Evolutionary conservation across 2,113 vertebrate genomes (phyloP).

Genomic region (Ctenodactylus gundi): DNA sequence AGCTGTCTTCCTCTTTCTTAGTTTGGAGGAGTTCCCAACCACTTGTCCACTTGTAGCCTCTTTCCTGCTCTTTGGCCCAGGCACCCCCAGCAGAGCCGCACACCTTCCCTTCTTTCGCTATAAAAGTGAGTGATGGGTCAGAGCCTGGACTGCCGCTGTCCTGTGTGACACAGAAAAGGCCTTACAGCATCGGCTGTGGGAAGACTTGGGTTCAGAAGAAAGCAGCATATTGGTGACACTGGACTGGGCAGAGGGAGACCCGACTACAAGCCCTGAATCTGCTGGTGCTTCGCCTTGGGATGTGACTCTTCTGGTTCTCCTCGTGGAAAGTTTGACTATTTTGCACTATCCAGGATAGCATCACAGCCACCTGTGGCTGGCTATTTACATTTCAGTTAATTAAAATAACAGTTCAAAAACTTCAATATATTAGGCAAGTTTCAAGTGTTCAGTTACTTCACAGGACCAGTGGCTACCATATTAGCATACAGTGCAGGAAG

Average conservation of each 20-base stretch:
- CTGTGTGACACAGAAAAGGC: neutral
- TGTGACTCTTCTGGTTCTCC: neutral
- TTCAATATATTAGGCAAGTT: neutral
- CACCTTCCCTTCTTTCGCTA: neutral
- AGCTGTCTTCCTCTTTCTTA: neutral
- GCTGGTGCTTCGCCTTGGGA: neutral
- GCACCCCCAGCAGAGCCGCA: neutral
- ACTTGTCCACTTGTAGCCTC: neutral
- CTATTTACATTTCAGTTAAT: slow-evolving; percentile 4
- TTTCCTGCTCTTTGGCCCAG: neutral
- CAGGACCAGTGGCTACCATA: neutral
- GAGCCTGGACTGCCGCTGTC: neutral
- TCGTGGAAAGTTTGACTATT: neutral
- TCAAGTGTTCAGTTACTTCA: neutral
- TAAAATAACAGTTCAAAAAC: neutral
- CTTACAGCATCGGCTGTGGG: neutral
- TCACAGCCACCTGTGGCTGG: neutral
- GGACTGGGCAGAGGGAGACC: neutral
- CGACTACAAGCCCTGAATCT: neutral
- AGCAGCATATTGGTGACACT: neutral
- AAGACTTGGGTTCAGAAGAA: neutral
- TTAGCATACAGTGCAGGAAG: neutral
- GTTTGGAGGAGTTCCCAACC: neutral
- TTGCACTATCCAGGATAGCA: neutral
- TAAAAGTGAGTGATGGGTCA: neutral